Base-by-base conservation (phyloP, 2,113 vertebrate species). In the Eudyptes chrysolophus region DNA sequence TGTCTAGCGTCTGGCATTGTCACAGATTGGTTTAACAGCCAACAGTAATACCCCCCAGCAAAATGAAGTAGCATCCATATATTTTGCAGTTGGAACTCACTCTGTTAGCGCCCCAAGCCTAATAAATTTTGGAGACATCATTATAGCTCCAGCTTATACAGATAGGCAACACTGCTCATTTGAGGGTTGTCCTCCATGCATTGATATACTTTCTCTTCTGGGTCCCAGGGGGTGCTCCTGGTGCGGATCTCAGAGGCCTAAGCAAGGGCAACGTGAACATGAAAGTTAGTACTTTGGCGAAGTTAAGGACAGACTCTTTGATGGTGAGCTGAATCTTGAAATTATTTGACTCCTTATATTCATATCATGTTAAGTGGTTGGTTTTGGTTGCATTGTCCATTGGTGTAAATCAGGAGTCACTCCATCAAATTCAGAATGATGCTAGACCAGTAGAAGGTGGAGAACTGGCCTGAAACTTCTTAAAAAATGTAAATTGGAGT, bases 141-240 rank as follows among this genome's bases (percentile, higher is more conserved):
- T 30, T 54, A 5, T 17, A 81, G 19, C 49, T 55, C 44, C 29
- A 44, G 12, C 30, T 77, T 62, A 26, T 22, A 24, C 34, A 62
- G 40, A 6, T 16, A 9, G 8, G 25, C 32, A 36, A 7, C 38
- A 9, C 22, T 16, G 58, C 54, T 52, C 22, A 1, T 18, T 7
- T 34, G 62, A 58, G 55, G 40, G 58, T 51, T 58, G 2, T 25
- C 17, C 46, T 42, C 27, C 24, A 7, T 5, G 11, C 52, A 32
- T 16, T 74, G 26, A 69, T 17, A 2, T 3, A 7, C 27, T 49
- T 22, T 36, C 49, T 83, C 34, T 52, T 40, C 62, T 49, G 8
- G 22, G 0, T 64, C 16, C 26, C 95, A 98, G 98, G 84, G 6
- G 98, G 98, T 7, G 98, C 97, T 90, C 85, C 97, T 11, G 49